A percentile compares a stretch with the other conserved stretches of the same genome.
Evolutionary conservation across 2,113 vertebrate genomes (phyloP).

Genomic region (Cyphomyrus discorhynchus): DNA sequence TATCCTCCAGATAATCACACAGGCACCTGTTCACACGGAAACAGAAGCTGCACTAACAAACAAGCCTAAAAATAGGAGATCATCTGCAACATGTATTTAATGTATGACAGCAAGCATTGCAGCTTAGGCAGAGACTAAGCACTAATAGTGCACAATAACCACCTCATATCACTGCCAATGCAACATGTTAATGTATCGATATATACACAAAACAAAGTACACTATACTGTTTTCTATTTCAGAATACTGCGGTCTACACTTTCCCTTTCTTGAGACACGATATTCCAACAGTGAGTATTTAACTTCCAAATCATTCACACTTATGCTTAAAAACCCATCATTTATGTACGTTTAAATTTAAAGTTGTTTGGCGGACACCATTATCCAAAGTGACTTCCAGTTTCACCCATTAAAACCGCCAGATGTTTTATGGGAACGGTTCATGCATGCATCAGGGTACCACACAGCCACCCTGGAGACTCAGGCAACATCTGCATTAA

Average conservation of each 20-base stretch:
- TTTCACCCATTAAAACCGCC: background rate
- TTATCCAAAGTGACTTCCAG: background rate
- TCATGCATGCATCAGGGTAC: background rate
- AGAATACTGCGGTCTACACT: background rate
- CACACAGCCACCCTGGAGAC: background rate
- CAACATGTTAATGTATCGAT: background rate
- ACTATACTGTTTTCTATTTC: background rate
- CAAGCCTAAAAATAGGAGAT: conserved; percentile 20
- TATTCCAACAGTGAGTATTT: background rate
- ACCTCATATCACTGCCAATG: background rate
- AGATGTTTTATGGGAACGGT: background rate
- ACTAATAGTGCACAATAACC: background rate
- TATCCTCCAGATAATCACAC: conserved; percentile 4
- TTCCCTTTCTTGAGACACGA: background rate
- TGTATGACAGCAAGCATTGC: background rate
- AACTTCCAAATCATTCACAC: background rate
- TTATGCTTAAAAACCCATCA: background rate
- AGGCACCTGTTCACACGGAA: conserved; percentile 16
- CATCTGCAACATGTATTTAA: conserved; percentile 12
- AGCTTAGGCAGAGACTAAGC: background rate
- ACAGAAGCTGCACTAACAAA: conserved; percentile 19
- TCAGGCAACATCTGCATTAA: background rate
- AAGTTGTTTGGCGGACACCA: background rate
- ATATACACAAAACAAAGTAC: background rate
- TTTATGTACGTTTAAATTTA: background rate